phyloP scores from a whole-genome alignment of 1,140 invertebrate species.

The Leptonema lineaticorne region DNA sequence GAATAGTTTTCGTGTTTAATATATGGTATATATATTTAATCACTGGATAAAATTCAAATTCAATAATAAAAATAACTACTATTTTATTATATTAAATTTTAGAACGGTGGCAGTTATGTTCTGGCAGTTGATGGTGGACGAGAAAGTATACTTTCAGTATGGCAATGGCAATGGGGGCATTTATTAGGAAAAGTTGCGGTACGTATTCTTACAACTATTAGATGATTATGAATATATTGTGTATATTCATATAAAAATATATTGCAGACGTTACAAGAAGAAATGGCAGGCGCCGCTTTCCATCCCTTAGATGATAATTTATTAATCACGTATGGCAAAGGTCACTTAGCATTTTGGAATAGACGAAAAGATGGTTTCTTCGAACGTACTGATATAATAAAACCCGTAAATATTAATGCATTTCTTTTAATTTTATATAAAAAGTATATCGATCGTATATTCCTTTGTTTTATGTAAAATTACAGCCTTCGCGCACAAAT shows the following conservation, averaged over 20 bases:
- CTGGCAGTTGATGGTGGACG: conserved; percentile 81
- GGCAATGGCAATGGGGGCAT: conserved; percentile 90
- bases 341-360: conserved; percentile 92
- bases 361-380: conserved; percentile 85
- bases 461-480: conserved; percentile 38
- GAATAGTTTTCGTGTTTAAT: no score
- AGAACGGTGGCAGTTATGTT: conserved; percentile 88
- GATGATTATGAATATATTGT: no score
- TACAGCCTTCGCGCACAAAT: conserved; percentile 74
- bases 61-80: no score
- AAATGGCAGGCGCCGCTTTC: conserved; percentile 86
- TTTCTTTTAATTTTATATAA: no score
- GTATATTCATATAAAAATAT: no score
- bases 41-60: no score
- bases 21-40: no score
- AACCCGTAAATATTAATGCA: conserved; percentile 60
- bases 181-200: conserved; percentile 85
- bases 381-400: conserved; percentile 83
- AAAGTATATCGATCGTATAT: no score
- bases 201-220: no score
- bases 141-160: conserved; percentile 83
- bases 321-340: conserved; percentile 90
- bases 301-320: conserved; percentile 92
- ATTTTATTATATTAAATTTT: no score
- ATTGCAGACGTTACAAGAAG: conserved; percentile 80